Evolutionary conservation across 2,888 invertebrate species (phyloP), one percentile per base, ranked within the genome.

Genomic region (Drosophila atroscutellata): DNA sequence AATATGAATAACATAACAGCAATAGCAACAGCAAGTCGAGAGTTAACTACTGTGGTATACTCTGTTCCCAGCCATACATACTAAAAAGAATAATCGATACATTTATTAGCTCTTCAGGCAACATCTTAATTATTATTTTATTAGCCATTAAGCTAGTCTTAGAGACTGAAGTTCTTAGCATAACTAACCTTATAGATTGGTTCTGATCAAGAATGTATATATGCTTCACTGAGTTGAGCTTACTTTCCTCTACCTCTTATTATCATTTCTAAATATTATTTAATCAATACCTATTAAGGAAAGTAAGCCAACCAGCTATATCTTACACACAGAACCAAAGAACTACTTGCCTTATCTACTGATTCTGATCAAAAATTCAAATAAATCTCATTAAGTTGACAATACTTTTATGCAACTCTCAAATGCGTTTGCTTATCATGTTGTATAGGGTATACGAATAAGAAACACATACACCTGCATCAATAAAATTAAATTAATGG

Each of bases 401-500:
- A 18, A 20, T 45, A 13, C 13, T 45, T 7, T 45, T 15, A 3
- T 24, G 20, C 1, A 13, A 13, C 20, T 20, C 13, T 11, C 11
- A 20, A 20, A 13, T 42, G 20, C 42, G 6, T 13, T 20, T 45
- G 20, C 42, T 20, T 20, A 45, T 20, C 13, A 20, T 20, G n/a
- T 42, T 42, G 24, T 37, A 8, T 13, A 15, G 28, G 9, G 15
- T 56, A 39, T 3, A 34, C 8, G 1, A 30, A 8, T 20, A 20
- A 15, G 20, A 24, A 18, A 26, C 50, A 11, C 30, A 18, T 13
- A 15, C 15, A 36, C n/a, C 34, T 28, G 26, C 73, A 78, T 70
- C 83, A 83, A 79, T 76, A 75, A 81, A 90, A 83, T 77, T 72
- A 76, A 82, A 90, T 80, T 76, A 86, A 83, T 81, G 66, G 61